Conservation (phyloP, 2,797 vertebrate genomes). For the Muscicapa comitata region DNA sequence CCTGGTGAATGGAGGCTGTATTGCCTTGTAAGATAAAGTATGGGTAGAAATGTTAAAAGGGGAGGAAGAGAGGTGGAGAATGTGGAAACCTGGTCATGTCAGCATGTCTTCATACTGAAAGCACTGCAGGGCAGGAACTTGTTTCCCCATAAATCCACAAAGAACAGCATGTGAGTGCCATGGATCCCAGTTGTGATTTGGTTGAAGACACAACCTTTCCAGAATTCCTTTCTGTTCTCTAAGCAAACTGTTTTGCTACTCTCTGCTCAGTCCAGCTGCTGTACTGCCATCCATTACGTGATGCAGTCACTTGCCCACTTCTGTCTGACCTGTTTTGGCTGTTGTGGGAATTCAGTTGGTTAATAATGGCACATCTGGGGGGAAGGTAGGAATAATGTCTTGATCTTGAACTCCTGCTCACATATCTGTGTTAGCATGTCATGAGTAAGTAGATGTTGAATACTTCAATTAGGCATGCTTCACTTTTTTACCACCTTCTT, state of each 20-base stretch:
- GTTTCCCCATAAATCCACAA: neutral
- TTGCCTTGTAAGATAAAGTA: neutral
- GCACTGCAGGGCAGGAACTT: neutral
- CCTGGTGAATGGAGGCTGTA: neutral
- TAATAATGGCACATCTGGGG: neutral
- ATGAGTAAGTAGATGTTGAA: neutral
- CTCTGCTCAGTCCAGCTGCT: neutral
- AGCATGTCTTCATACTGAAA: neutral
- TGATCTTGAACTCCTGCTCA: neutral
- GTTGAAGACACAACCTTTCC: neutral
- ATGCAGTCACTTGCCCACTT: neutral
- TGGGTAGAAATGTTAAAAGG: neutral
- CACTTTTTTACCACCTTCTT: conserved; percentile 4
- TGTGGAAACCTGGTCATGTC: neutral
- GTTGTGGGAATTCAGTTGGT: neutral
- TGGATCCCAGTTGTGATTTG: neutral
- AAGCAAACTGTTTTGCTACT: neutral
- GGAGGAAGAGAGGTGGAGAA: neutral
- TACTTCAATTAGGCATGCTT: conserved; percentile 7
- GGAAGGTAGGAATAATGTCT: neutral
- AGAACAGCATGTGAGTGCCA: neutral
- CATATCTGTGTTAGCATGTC: neutral
- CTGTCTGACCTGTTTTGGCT: neutral
- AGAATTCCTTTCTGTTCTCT: neutral
- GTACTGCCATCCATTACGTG: fast-evolving